Conservation (phyloP, 2,797 vertebrate species). For the Silurus aristotelis region DNA sequence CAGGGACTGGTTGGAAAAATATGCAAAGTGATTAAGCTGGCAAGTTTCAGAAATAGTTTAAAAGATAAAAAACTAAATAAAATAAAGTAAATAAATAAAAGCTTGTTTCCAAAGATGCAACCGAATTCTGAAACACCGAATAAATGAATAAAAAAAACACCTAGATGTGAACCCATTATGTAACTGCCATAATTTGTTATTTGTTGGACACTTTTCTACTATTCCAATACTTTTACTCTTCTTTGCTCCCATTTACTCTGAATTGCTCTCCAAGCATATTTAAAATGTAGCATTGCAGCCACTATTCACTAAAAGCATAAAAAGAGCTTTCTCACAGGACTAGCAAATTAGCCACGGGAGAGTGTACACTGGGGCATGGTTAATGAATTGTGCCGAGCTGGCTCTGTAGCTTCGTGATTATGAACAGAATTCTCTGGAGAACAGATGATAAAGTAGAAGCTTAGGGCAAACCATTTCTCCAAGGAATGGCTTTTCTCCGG, state of each 20-base stretch:
- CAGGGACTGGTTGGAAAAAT: no score
- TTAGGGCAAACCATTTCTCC: constrained; percentile 9
- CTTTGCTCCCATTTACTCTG: constrained; percentile 19
- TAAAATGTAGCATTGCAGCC: not conserved
- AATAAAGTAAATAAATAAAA: no score
- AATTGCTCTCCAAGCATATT: constrained; percentile 32
- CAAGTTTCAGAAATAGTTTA: no score
- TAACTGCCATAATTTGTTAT: not conserved
- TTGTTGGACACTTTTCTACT: not conserved
- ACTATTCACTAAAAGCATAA: constrained; percentile 35
- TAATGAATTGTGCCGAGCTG: constrained; percentile 51
- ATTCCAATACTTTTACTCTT: not conserved
- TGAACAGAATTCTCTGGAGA: constrained; percentile 27
- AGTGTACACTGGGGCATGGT: constrained; percentile 16
- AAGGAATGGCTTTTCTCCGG: not conserved
- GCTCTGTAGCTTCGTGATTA: constrained; percentile 41
- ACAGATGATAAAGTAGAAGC: constrained; percentile 44
- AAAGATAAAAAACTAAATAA: no score
- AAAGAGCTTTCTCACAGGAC: constrained; percentile 39
- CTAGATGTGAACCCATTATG: no score
- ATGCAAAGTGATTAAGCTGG: no score
- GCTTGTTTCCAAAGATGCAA: no score
- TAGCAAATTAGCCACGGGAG: constrained; percentile 51
- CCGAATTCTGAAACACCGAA: no score
- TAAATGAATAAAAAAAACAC: no score